Conservation (phyloP, 2,113 vertebrate genomes). For the Microtus ochrogaster region DNA sequence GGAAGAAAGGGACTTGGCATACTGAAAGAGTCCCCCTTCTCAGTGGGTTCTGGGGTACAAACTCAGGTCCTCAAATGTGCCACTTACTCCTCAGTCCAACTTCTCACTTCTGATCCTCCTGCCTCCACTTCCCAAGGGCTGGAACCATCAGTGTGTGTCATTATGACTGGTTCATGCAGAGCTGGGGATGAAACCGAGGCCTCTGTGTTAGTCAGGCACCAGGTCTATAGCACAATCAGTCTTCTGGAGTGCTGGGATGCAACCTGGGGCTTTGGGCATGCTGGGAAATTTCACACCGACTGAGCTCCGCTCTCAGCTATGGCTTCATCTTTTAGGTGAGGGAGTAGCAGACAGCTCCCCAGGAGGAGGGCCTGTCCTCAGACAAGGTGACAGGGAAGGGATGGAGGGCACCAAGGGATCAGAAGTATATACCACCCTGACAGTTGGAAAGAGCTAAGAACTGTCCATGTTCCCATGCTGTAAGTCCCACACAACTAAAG, state of each 20-base stretch:
- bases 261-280: too few species aligned
- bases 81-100: neutral
- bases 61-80: neutral
- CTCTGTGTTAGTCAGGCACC: neutral
- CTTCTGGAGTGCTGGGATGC: neutral
- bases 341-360: neutral
- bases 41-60: neutral
- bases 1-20: neutral
- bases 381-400: neutral
- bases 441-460: neutral
- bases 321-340: neutral
- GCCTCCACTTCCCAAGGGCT: neutral
- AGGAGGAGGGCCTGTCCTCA: neutral
- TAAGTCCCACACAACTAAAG: neutral
- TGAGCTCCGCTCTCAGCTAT: neutral
- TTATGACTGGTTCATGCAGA: neutral
- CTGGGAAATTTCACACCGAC: too few species aligned
- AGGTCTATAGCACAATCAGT: neutral
- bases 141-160: too few species aligned
- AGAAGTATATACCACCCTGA: neutral
- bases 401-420: neutral
- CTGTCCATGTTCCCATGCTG: neutral
- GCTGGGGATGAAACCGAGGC: neutral
- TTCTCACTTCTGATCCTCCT: neutral
- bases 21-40: neutral